Conservation (phyloP, 2,113 vertebrate species). For the Raja brachyura region DNA sequence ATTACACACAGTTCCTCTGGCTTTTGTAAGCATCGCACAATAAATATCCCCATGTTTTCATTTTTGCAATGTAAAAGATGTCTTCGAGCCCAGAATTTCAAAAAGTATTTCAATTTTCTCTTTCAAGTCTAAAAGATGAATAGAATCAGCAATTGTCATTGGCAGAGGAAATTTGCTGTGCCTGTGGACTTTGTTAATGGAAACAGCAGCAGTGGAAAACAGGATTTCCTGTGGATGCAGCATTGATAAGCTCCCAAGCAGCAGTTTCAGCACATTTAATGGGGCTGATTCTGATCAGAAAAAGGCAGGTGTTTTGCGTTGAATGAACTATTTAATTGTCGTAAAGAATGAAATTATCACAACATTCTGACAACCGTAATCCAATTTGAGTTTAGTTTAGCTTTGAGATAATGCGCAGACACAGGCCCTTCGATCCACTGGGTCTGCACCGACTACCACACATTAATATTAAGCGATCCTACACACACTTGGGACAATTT, state of each 20-base stretch:
- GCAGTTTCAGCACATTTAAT: slow-evolving; percentile 1
- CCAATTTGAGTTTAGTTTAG: not conserved
- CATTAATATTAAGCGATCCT: too few species aligned
- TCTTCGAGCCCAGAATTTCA: not conserved
- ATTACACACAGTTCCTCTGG: not conserved
- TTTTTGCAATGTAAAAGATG: not conserved
- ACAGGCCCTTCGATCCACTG: too few species aligned
- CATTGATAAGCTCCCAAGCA: slow-evolving; percentile 24
- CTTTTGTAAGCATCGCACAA: not conserved
- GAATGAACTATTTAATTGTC: not conserved
- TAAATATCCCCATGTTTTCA: not conserved
- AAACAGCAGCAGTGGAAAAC: slow-evolving; percentile 26
- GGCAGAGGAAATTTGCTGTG: not conserved
- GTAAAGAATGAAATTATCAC: not conserved
- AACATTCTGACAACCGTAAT: not conserved
- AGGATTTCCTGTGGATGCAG: slow-evolving; percentile 35
- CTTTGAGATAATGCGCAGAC: too few species aligned
- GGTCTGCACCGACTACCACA: too few species aligned
- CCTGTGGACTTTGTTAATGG: slow-evolving; percentile 8
- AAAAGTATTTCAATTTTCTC: not conserved
- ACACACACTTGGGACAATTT: too few species aligned
- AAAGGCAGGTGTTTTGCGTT: not conserved
- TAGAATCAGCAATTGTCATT: slow-evolving; percentile 17
- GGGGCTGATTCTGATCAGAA: not conserved
- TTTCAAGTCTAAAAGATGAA: not conserved